A percentile compares a stretch with the other conserved stretches of the same genome.
These are phyloP conservation scores for Monochamus alternatus DNA, from an alignment of 2,888 invertebrate genomes.

Conservation along the genomic window DNA sequence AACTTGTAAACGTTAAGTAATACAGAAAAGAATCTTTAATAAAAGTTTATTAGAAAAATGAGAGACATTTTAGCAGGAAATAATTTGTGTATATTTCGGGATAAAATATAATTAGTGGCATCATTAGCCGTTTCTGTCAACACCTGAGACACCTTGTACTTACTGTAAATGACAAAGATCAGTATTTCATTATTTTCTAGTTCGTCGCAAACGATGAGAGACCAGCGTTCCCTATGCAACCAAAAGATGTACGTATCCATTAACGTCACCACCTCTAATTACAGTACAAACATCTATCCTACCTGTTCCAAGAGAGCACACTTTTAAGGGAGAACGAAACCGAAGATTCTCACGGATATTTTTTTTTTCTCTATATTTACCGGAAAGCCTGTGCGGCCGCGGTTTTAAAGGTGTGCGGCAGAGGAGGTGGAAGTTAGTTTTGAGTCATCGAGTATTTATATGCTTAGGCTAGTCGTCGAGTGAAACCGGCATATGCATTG, in stretches of 20 bases:
- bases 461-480: constrained; percentile 19
- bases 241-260: background rate
- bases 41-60: too few relatives aligned
- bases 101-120: too few relatives aligned
- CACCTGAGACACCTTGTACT: too few relatives aligned
- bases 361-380: constrained; percentile 37
- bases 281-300: background rate
- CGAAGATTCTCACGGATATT: constrained; percentile 37
- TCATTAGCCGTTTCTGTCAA: too few relatives aligned
- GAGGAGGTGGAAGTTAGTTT: constrained; percentile 31
- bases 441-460: constrained; percentile 31
- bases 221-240: background rate
- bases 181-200: too few relatives aligned
- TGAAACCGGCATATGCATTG: constrained; percentile 21
- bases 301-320: constrained; percentile 2
- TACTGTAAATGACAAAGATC: too few relatives aligned
- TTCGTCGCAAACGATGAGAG: too few relatives aligned
- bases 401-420: constrained; percentile 38
- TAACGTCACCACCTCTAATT: background rate
- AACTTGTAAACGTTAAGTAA: too few relatives aligned
- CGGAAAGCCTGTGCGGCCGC: constrained; percentile 43
- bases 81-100: too few relatives aligned
- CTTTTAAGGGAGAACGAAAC: background rate
- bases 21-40: too few relatives aligned
- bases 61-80: too few relatives aligned